phyloP scores from a whole-genome alignment of 2,113 vertebrate genomes.

The Rhabdornis inornatus region DNA sequence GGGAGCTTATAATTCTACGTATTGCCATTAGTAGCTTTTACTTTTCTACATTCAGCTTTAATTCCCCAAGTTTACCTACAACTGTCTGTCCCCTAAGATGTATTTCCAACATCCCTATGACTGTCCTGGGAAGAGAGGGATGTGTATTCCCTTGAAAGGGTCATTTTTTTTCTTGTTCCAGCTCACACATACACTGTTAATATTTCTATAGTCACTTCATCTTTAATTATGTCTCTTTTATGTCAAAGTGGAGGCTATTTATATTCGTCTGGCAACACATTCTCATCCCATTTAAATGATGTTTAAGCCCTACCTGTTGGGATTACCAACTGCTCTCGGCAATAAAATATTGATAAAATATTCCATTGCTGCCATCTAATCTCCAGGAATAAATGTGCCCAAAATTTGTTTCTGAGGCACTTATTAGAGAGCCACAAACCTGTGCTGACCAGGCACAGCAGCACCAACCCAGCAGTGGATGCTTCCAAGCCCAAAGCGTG shows the following conservation, averaged over 20 bases:
- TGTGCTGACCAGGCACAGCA: neutral
- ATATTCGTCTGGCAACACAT: neutral
- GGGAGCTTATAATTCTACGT: neutral
- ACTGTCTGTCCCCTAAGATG: neutral
- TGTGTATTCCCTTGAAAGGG: neutral
- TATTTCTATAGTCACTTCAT: neutral
- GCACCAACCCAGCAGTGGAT: neutral
- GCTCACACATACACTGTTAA: neutral
- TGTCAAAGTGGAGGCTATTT: neutral
- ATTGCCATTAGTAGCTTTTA: neutral
- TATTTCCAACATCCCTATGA: neutral
- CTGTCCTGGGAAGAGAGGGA: neutral
- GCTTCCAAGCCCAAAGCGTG: neutral
- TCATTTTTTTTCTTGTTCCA: neutral
- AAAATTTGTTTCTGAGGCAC: neutral
- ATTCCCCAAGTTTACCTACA: neutral
- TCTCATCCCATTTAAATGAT: neutral
- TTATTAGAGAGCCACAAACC: neutral
- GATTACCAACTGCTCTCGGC: neutral
- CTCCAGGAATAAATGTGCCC: neutral
- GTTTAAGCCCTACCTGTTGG: conserved; percentile 9
- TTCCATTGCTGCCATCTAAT: neutral
- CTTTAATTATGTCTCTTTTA: conserved; percentile 10
- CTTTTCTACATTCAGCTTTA: neutral
- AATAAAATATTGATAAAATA: conserved; percentile 5